A percentile compares a stretch with the other conserved stretches of the same genome.
Conservation (phyloP, 2,113 vertebrate genomes). For the Bambusicola thoracicus region DNA sequence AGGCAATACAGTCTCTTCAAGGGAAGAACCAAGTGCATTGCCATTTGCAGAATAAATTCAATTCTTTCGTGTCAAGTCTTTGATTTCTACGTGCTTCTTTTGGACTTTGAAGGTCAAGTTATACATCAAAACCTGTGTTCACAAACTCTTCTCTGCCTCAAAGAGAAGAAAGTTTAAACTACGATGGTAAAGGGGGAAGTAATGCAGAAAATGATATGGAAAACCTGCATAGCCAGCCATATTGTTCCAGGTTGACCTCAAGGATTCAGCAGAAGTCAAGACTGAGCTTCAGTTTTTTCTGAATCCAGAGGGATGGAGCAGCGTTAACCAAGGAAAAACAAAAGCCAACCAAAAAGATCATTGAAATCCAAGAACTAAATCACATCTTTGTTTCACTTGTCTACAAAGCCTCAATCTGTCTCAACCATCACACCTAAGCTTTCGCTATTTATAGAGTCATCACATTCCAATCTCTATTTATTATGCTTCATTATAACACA, state of each 20-base stretch:
- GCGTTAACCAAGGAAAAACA: not conserved
- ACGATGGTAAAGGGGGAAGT: not conserved
- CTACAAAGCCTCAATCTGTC: not conserved
- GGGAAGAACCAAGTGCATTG: not conserved
- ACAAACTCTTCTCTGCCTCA: not conserved
- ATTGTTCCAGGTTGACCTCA: not conserved
- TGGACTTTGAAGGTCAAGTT: slow-evolving; percentile 7
- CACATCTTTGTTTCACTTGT: not conserved
- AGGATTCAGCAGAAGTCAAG: not conserved
- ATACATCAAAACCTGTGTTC: not conserved
- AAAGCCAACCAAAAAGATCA: not conserved
- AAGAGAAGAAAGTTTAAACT: not conserved
- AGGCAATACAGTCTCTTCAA: slow-evolving; percentile 25
- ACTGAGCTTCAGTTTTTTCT: not conserved
- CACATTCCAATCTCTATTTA: not conserved
- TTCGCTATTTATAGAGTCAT: not conserved
- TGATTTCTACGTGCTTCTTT: slow-evolving; percentile 44
- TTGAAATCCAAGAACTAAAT: not conserved
- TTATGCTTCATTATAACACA: not conserved
- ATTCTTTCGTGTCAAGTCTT: slow-evolving; percentile 28
- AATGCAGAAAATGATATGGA: not conserved
- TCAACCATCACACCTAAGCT: not conserved
- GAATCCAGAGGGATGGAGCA: not conserved
- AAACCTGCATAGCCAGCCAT: not conserved
- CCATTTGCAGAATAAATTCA: slow-evolving; percentile 32